Evolutionary conservation across 64 coral and sea anemone species (phyloP), one percentile per base, ranked within the genome.

Genomic region (Cladopsammia gracilis): DNA sequence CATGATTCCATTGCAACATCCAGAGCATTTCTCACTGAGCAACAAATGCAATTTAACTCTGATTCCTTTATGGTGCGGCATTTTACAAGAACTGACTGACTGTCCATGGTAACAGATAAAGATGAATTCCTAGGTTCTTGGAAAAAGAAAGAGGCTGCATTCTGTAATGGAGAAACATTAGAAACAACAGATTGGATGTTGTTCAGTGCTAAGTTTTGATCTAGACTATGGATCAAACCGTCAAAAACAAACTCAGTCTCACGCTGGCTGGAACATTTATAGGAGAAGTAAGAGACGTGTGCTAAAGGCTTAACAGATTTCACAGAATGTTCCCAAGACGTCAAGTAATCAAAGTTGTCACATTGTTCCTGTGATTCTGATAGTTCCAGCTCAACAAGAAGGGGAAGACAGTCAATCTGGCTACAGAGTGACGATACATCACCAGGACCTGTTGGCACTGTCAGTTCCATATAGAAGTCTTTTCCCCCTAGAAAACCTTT

Each of bases 231-330:
- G 1, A 66, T 45, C 61, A 65, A 84, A 6, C 50, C 3, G 45
- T 67, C 43, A 84, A 67, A 84, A 66, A 62, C 61, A 67, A 84
- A 11, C 43, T 67, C 43, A 16, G 80, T 59, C 25, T 48, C 15
- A 19, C 47, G 43, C 60, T 65, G 45, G 20, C n/a, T 67, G 10
- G 44, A 12, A 50, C 64, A 67, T 22, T 20, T 62, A 12, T 14
- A 84, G 8, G 44, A 84, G 50, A 67, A 67, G 62, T 49, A 50
- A 26, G 80, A 84, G 60, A 84, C 61, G 25, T 24, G 61, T 14
- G 62, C 18, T 47, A 10, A 49, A 67, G 60, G 60, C 19, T 14
- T 43, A 56, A 1, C 53, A 67, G 18, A 34, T 11, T 4, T 47
- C 22, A 56, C 11, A 60, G 80, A 47, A 49, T 43, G 48, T 5